phyloP scores from a whole-genome alignment of 2,797 vertebrate species.

The Podargus strigoides region DNA sequence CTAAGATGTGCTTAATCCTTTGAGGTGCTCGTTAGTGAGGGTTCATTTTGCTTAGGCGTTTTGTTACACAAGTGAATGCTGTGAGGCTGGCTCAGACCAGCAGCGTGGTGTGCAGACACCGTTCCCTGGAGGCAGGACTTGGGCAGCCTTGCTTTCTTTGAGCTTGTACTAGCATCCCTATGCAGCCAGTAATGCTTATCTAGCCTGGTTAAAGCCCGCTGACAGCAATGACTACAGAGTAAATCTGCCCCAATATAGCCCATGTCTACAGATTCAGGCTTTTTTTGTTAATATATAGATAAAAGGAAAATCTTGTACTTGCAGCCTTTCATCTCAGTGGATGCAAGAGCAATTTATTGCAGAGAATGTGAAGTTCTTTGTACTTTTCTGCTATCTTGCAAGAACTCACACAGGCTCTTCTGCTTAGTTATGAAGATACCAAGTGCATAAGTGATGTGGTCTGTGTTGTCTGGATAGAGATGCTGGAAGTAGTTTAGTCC shows the following conservation, averaged over 20 bases:
- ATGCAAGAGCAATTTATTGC: conserved; percentile 39
- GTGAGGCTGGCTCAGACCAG: background rate
- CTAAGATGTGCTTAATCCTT: conserved; percentile 13
- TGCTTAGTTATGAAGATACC: conserved; percentile 30
- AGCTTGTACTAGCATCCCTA: background rate
- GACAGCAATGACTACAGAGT: conserved; percentile 14
- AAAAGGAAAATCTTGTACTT: conserved; percentile 59
- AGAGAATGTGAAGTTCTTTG: conserved; percentile 12
- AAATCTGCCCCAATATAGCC: background rate
- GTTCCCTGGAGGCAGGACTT: background rate
- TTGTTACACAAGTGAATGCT: background rate
- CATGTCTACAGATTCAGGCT: conserved; percentile 17
- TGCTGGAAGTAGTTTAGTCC: background rate
- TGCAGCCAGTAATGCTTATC: background rate
- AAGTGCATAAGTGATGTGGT: background rate
- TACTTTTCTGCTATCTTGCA: conserved; percentile 52
- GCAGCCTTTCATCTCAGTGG: conserved; percentile 40
- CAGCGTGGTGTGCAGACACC: background rate
- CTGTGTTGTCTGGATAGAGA: background rate
- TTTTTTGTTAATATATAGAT: conserved; percentile 54
- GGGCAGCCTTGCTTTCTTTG: background rate
- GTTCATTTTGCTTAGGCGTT: conserved; percentile 16
- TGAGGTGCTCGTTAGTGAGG: conserved; percentile 26
- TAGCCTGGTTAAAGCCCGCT: background rate
- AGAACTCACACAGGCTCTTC: conserved; percentile 25